phyloP scores from a whole-genome alignment of 2,797 vertebrate genomes.

The Aphelocoma californica region DNA sequence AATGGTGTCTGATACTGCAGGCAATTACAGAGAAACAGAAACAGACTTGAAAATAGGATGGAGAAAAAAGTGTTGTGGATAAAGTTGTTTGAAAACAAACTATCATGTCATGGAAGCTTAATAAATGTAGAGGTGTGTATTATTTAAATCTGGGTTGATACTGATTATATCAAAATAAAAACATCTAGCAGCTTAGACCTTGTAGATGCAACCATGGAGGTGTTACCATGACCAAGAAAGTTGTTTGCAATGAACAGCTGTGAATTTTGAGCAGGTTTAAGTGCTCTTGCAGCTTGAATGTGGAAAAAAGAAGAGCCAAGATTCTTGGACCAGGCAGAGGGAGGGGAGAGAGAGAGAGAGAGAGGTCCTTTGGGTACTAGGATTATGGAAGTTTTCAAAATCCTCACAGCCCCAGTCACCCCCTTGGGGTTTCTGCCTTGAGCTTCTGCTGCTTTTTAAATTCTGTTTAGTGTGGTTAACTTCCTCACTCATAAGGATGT shows the following conservation, averaged over 20 bases:
- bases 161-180: neutral
- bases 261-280: neutral
- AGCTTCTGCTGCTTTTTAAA: neutral
- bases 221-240: neutral
- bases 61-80: neutral
- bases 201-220: neutral
- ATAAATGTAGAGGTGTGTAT: neutral
- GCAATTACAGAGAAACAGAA: neutral
- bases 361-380: neutral
- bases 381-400: neutral
- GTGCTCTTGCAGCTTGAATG: neutral
- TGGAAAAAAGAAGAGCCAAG: neutral
- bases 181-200: neutral
- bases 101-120: neutral
- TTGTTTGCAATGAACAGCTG: neutral
- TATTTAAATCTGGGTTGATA: neutral
- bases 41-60: neutral
- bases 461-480: neutral
- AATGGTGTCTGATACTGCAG: neutral
- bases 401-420: neutral
- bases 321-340: neutral
- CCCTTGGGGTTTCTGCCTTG: fast-evolving
- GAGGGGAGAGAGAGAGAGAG: fast-evolving
- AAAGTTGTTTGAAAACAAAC: neutral
- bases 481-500: neutral